Base-by-base conservation (phyloP, 2,888 invertebrate species). In the Didymodactylos carnosus region DNA sequence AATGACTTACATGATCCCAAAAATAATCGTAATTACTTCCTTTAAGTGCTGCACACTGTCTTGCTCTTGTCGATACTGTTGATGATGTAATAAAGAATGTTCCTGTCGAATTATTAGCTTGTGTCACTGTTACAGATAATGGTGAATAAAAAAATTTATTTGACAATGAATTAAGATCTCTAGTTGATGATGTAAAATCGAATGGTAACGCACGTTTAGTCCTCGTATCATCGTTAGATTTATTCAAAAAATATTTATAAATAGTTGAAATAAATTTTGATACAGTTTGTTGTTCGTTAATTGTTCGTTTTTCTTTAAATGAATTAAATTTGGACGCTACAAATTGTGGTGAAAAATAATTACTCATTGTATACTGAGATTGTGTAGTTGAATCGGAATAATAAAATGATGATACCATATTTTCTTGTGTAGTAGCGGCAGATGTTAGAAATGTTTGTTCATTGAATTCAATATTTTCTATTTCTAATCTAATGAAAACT, bases 21-120 rank as follows among this genome's bases (percentile, higher is more conserved):
- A 74, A 74, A 13, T 53, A 40, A 16, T 74, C 74, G 39, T 74
- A 74, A 23, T 16, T 40, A 39, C 40, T 74, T n/a, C 53, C 74
- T 25, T 53, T 43, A 19, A 39, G 6, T n/a, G 74, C 51, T 23
- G 40, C 74, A 46, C 74, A 74, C n/a, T 62, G 53, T 35, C 19
- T 16, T 35, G 35, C 35, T 7, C 19, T 16, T 23, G 35, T 16
- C 7, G 35, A 35, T 16, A 35, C n/a, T 35, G 53, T 35, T 29
- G 53, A 62, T 29, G 53, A 62, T 27, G 29, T 19, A 35, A 35
- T 35, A 19, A 35, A 29, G n/a, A n/a, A n/a, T n/a, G n/a, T n/a
- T 19, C 29, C 16, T 62, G 53, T 62, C n/a, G n/a, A 27, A 62
- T 62, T 62, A 19, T 27, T 27, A 14, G 35, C 35, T 29, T 27